These are phyloP conservation scores for Mimachlamys varia DNA, from an alignment of 2,888 invertebrate genomes.

Conservation along the genomic window DNA sequence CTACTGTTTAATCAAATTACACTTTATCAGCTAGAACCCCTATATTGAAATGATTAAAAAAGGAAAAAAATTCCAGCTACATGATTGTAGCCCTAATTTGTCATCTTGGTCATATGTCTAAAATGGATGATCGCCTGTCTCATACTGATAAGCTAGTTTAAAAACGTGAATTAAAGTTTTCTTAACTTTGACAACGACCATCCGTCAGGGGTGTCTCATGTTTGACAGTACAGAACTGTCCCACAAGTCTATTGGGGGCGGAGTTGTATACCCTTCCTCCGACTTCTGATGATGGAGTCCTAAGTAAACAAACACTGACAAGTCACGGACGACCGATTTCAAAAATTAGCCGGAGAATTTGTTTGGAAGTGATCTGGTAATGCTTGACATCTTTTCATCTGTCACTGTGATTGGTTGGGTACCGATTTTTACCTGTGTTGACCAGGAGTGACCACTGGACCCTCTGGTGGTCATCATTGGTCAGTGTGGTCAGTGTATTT, in stretches of 20 bases:
- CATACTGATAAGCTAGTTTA: not conserved
- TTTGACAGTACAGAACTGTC: not conserved
- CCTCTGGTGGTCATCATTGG: slow-evolving; percentile 14
- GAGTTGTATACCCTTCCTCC: not conserved
- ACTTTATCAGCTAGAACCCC: no score
- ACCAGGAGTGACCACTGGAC: not conserved
- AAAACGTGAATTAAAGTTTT: slow-evolving; percentile 17
- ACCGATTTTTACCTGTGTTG: not conserved
- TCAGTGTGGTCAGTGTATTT: slow-evolving; percentile 25
- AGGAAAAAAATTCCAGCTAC: no score
- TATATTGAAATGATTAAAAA: no score
- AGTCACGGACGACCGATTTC: not conserved
- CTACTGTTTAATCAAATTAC: no score
- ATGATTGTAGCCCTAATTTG: not conserved
- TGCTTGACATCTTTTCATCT: slow-evolving; percentile 17
- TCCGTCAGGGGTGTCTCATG: not conserved
- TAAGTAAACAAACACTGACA: slow-evolving; percentile 16
- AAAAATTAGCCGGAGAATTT: not conserved
- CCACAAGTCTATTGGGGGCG: not conserved
- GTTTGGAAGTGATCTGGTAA: not conserved
- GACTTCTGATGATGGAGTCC: slow-evolving; percentile 9
- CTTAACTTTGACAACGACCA: not conserved
- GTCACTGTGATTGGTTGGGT: slow-evolving; percentile 30
- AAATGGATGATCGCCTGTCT: not conserved
- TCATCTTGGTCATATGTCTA: not conserved